Percentiles rank a stretch among this genome's conserved stretches.
These are phyloP conservation scores for Abrostola triplasia DNA, from an alignment of 2,888 invertebrate genomes.

Conservation along the genomic window DNA sequence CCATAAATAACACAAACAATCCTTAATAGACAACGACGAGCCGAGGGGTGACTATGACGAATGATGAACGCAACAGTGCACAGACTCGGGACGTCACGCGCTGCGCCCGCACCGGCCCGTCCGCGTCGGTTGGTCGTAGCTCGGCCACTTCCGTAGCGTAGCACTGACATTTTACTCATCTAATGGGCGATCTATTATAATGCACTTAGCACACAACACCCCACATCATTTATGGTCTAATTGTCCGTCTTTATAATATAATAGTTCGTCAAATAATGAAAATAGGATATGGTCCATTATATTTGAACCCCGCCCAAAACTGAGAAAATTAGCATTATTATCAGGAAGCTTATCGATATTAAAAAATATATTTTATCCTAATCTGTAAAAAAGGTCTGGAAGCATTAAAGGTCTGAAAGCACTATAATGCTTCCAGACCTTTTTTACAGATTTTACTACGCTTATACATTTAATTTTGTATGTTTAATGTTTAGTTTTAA, in stretches of 20 bases:
- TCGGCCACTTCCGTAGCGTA: conserved; percentile 1
- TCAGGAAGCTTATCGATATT: too few relatives aligned
- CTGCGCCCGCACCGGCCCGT: neutral
- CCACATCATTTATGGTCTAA: neutral
- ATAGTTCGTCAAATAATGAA: too few relatives aligned
- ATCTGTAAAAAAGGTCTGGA: too few relatives aligned
- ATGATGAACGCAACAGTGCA: neutral
- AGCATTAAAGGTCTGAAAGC: too few relatives aligned
- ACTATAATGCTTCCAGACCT: too few relatives aligned
- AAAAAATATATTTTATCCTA: too few relatives aligned
- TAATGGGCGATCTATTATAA: neutral
- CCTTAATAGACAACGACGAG: neutral
- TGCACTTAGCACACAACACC: neutral
- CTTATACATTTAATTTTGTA: too few relatives aligned
- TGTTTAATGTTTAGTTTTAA: too few relatives aligned
- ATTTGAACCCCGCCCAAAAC: too few relatives aligned
- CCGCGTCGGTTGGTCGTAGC: neutral
- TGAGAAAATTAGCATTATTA: too few relatives aligned
- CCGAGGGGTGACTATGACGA: conserved; percentile 3
- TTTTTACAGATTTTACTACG: too few relatives aligned
- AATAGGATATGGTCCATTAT: too few relatives aligned
- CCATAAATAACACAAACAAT: neutral
- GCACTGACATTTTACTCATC: neutral
- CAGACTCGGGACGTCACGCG: neutral
- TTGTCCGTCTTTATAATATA: neutral